phyloP scores from a whole-genome alignment of 2,888 invertebrate genomes.

The Hypena proboscidalis region DNA sequence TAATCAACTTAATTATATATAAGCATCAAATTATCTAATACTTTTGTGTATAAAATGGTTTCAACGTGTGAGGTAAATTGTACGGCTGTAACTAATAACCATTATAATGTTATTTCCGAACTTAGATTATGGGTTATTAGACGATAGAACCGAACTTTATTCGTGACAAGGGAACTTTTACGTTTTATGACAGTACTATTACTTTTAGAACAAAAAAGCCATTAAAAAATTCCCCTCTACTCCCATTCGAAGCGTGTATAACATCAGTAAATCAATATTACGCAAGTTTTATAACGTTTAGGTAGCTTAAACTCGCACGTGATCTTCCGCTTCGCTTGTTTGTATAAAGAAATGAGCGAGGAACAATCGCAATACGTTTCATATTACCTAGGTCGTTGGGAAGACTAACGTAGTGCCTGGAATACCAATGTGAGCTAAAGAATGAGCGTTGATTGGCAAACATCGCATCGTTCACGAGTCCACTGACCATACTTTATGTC shows the following conservation, averaged over 20 bases:
- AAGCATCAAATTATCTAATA: constrained; percentile 8
- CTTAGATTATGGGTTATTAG: constrained; percentile 21
- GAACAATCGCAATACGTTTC: constrained; percentile 32
- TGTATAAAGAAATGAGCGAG: constrained; percentile 29
- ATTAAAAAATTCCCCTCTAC: constrained; percentile 26
- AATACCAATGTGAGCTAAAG: constrained; percentile 30
- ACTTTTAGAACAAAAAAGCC: constrained; percentile 25
- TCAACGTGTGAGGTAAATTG: constrained; percentile 1
- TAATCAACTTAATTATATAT: neutral
- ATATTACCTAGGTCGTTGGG: constrained; percentile 30
- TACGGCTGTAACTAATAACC: neutral
- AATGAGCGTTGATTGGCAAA: constrained; percentile 74
- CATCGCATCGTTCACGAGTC: constrained; percentile 60
- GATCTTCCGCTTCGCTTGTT: constrained; percentile 26
- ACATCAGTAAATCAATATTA: constrained; percentile 30
- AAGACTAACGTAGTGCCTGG: constrained; percentile 19
- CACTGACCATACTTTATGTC: constrained; percentile 36
- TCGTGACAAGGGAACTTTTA: constrained; percentile 42
- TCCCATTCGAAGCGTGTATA: constrained; percentile 30
- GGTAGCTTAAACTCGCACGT: constrained; percentile 14
- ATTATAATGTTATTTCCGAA: constrained; percentile 10
- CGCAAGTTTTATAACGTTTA: constrained; percentile 14
- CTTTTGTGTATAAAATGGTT: constrained; percentile 6
- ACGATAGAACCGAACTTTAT: constrained; percentile 14
- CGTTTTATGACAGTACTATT: constrained; percentile 32